Conservation (phyloP, 2,113 vertebrate genomes). For the Colinus virginianus region DNA sequence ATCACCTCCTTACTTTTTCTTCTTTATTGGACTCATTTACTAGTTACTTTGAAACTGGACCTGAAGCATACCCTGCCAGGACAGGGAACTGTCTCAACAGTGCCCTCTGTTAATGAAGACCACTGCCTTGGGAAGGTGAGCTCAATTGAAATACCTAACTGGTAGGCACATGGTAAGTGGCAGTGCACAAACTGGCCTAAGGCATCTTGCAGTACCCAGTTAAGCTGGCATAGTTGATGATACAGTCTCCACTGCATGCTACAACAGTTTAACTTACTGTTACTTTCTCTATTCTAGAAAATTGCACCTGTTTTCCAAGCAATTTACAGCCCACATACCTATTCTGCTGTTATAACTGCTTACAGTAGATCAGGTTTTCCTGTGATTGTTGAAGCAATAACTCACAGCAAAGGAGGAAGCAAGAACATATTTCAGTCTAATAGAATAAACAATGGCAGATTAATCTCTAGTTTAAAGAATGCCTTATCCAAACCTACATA, state of each 20-base stretch:
- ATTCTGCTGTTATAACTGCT: conserved; percentile 2
- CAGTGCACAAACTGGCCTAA: neutral
- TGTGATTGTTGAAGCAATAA: conserved; percentile 11
- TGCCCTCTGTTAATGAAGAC: neutral
- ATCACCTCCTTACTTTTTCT: neutral
- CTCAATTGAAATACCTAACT: neutral
- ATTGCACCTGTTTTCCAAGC: conserved; percentile 1
- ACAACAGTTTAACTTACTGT: neutral
- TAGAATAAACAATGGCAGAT: conserved; percentile 16
- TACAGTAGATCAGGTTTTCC: conserved; percentile 47
- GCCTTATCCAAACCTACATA: conserved; percentile 9
- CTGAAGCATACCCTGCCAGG: neutral
- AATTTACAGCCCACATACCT: conserved; percentile 7
- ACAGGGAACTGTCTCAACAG: neutral
- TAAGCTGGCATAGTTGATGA: neutral
- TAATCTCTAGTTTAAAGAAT: conserved; percentile 15
- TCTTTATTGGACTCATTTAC: neutral
- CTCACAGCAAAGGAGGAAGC: neutral
- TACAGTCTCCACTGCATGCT: neutral
- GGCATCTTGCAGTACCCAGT: neutral
- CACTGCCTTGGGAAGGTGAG: neutral
- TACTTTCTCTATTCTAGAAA: conserved; percentile 6
- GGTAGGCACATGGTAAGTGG: neutral
- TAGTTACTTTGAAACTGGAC: neutral
- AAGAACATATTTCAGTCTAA: conserved; percentile 38